Conservation (phyloP, 2,797 vertebrate genomes). For the Hozukius guyotensis region DNA sequence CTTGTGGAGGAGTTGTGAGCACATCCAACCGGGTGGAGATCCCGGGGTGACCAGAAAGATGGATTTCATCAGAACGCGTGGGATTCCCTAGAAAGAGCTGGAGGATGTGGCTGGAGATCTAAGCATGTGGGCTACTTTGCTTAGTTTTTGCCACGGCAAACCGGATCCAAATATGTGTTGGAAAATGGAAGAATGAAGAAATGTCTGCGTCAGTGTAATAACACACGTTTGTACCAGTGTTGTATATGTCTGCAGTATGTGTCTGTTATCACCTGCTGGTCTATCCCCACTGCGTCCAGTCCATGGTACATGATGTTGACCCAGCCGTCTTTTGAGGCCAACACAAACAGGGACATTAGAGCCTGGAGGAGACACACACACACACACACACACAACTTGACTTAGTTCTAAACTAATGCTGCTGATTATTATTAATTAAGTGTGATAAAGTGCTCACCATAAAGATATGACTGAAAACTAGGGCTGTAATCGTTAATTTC, state of each 20-base stretch:
- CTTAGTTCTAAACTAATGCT: background rate
- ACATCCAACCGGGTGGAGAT: conserved; percentile 2
- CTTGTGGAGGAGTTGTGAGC: background rate
- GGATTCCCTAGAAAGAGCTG: background rate
- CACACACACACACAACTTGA: background rate
- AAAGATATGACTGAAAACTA: background rate
- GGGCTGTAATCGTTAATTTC: too few relatives aligned
- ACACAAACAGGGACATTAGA: conserved; percentile 95
- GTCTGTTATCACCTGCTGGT: conserved; percentile 90
- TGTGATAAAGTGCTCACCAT: too few relatives aligned
- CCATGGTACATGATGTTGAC: conserved; percentile 99
- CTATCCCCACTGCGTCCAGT: conserved; percentile 93
- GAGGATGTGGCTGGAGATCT: background rate
- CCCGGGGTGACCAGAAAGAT: background rate
- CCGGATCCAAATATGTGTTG: background rate
- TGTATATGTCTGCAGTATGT: background rate
- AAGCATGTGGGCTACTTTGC: too few relatives aligned
- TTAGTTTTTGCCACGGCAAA: background rate
- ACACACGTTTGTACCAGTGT: background rate
- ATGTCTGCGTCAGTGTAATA: background rate
- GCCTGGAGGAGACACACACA: conserved; percentile 80
- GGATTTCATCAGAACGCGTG: background rate
- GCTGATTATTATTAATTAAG: background rate
- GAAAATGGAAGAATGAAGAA: background rate
- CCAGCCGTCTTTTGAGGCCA: conserved; percentile 99